These are phyloP conservation scores for Cololabis saira DNA, from an alignment of 2,113 vertebrate genomes.

Conservation along the genomic window DNA sequence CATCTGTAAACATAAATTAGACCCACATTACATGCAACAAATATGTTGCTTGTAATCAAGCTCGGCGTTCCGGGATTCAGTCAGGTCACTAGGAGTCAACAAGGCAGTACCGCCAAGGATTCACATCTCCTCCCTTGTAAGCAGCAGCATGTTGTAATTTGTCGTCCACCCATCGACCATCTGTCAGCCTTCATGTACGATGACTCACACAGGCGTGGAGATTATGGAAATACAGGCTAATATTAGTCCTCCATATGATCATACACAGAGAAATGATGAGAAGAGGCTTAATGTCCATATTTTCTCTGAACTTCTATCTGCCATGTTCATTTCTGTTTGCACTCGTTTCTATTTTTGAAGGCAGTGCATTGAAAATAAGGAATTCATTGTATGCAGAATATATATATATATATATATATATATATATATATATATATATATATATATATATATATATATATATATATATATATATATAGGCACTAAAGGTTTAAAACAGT, in stretches of 20 bases:
- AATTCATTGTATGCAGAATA: no score
- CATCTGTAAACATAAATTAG: no score
- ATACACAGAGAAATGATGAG: not conserved
- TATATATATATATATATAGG: no score
- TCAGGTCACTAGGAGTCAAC: not conserved
- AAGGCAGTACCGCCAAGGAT: not conserved
- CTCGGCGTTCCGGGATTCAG: not conserved
- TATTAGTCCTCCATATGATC: slow-evolving; percentile 26
- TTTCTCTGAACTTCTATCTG: not conserved
- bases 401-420: no score
- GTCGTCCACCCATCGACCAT: slow-evolving; percentile 35
- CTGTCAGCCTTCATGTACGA: slow-evolving; percentile 36
- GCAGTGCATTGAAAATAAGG: no score
- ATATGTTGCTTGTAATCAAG: not conserved
- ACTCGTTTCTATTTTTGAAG: no score
- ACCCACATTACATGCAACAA: no score
- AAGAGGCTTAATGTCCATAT: slow-evolving; percentile 16
- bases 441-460: no score
- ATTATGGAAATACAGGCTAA: slow-evolving; percentile 38
- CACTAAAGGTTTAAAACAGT: no score
- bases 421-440: no score
- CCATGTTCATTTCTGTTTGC: not conserved
- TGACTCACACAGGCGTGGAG: slow-evolving; percentile 26
- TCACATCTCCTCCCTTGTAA: slow-evolving; percentile 1
- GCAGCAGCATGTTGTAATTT: slow-evolving; percentile 10